Conservation (phyloP, 1,140 invertebrate species). For the Drosophila pallidifrons region DNA sequence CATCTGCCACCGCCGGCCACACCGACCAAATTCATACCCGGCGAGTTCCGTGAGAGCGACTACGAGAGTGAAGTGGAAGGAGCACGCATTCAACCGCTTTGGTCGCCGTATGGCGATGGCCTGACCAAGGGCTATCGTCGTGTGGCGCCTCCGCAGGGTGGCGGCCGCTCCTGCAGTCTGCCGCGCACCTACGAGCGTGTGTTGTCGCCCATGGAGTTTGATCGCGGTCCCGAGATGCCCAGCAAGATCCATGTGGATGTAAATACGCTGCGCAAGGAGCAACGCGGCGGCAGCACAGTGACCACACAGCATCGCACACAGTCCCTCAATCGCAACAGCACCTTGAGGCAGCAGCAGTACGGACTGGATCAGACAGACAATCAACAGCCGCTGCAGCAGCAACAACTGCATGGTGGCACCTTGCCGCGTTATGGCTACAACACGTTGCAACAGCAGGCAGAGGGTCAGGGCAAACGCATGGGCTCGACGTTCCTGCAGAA, state of each 20-base stretch:
- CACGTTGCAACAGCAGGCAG: constrained; percentile 83
- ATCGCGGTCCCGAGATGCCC: constrained; percentile 86
- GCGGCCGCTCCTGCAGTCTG: constrained; percentile 84
- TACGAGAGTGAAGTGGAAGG: constrained; percentile 90
- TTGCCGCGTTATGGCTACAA: constrained; percentile 87
- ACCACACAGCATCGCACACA: constrained; percentile 66
- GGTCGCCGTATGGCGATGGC: constrained; percentile 87
- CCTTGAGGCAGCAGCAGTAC: constrained; percentile 63
- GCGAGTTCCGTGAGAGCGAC: constrained; percentile 89
- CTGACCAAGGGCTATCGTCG: constrained; percentile 87
- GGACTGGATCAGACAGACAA: constrained; percentile 80
- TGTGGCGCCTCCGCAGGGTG: constrained; percentile 86
- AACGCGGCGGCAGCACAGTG: constrained; percentile 69
- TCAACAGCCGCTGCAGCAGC: constrained; percentile 66
- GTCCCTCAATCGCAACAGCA: constrained; percentile 70
- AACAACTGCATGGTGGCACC: constrained; percentile 85
- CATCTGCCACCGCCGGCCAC: constrained; percentile 86
- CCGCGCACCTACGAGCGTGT: constrained; percentile 86
- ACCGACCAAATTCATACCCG: constrained; percentile 89
- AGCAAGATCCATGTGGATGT: constrained; percentile 76
- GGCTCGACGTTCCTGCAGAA: constrained; percentile 89
- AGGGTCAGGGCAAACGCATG: constrained; percentile 87
- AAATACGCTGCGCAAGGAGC: constrained; percentile 68
- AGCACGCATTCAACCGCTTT: constrained; percentile 87
- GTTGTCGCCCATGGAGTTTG: constrained; percentile 88